These are phyloP conservation scores for Phataginus tetradactyla DNA, from an alignment of 2,797 vertebrate species.

Conservation along the genomic window DNA sequence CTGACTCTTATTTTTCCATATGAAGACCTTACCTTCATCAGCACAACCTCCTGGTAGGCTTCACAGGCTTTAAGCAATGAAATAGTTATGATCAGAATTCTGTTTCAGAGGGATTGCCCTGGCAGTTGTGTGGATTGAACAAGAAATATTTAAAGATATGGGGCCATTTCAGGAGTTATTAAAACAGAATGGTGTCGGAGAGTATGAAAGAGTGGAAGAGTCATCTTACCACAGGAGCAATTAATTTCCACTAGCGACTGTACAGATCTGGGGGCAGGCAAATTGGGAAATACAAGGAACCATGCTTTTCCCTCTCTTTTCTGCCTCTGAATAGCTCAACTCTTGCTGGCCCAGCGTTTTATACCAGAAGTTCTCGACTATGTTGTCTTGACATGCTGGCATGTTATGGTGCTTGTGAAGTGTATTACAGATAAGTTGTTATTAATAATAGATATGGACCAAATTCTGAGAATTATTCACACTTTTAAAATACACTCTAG, in stretches of 20 bases:
- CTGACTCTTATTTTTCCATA: background rate
- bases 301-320: background rate
- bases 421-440: background rate
- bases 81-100: slow-evolving; percentile 56
- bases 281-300: background rate
- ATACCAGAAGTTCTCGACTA: background rate
- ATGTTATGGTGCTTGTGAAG: background rate
- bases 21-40: background rate
- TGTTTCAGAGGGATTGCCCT: slow-evolving; percentile 51
- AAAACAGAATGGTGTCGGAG: slow-evolving; percentile 27
- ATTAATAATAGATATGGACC: background rate
- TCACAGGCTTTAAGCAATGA: slow-evolving; percentile 30
- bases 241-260: slow-evolving; percentile 59
- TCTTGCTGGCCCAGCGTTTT: background rate
- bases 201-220: slow-evolving; percentile 40
- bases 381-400: background rate
- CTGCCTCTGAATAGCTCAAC: background rate
- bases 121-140: slow-evolving; percentile 46
- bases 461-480: background rate
- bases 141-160: slow-evolving; percentile 37
- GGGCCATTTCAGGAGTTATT: slow-evolving; percentile 31
- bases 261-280: background rate
- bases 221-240: background rate
- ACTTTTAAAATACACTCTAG: background rate
- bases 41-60: background rate